Evolutionary conservation across 2,888 invertebrate species (phyloP), one percentile per base, ranked within the genome.

Genomic region (Cephus nigrinus): DNA sequence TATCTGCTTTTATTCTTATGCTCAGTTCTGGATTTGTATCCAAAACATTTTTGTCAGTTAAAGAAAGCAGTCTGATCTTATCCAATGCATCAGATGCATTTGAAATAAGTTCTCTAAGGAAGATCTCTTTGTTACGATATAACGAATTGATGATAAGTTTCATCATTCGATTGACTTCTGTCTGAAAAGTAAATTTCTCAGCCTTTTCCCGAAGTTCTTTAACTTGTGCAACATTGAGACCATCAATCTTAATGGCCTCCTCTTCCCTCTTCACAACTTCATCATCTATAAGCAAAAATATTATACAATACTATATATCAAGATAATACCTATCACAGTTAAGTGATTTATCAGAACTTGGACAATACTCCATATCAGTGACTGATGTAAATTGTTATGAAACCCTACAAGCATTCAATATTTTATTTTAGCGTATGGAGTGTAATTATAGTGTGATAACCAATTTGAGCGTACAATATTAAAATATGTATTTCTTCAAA

Each of bases 141-240:
- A 99, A 93, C 12, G 99, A 99, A 93, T 99, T 99, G 91, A 99
- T 99, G 92, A 99, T 99, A 80, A 99, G 95, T 92, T 99, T 99
- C 99, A 99, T 99, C 98, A 99, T 99, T 79, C 99, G 96, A 93
- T 98, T 98, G 71, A 99, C 99, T 93, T 99, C 99, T 0, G 99
- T 98, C 93, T 99, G 98, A 93, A 99, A 99, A 35, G 95, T 94
- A 90, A 95, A 96, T 91, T 96, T 97, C 90, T 97, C 96, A 1
- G 98, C 95, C 89, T 96, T 96, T 74, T 97, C 98, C 80, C 97
- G 93, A 73, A 99, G 92, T 93, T 99, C 97, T 86, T 97, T 97
- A 91, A 98, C 93, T 92, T 99, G 98, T 31, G 98, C 96, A 31
- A 97, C 97, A 93, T 96, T 99, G 79, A 99, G 93, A 4, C 97